Evolutionary conservation across 1,140 invertebrate genomes (phyloP), one percentile per base, ranked within the genome.

Genomic region (Heliconius eleuchia): DNA sequence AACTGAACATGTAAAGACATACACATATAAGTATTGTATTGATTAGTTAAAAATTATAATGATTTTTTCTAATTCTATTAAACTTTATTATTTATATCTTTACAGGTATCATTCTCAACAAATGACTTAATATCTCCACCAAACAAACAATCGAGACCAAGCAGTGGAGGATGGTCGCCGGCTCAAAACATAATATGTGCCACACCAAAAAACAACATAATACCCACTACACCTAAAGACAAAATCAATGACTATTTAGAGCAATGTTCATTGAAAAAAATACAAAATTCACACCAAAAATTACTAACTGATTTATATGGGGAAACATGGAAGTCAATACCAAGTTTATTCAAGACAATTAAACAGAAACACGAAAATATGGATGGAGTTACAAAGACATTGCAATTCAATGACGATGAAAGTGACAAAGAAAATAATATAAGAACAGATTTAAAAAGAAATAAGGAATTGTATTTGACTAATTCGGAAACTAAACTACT

Each of bases 311-410:
- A 93, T 27, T 78, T 94, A 3, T 94, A 94, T 76, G 93, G 93
- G 39, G 89, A 93, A 37, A 81, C 83, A n/a, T 94, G 92, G 92
- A 93, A 92, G 79, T 88, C 88, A 1, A 92, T 94, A 77, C 91
- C 92, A 3, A 86, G 83, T 27, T 82, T 94, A 73, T 90, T 92
- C 13, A 92, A 93, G 83, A 86, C 84, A 0, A 80, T 89, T 78
- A 80, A 84, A 52, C 79, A 86, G 8, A 90, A 89, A 34, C 83
- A 88, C 79, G 82, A 87, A n/a, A 83, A 87, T 55, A 82, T 85
- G 52, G 82, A 88, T 74, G 84, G 81, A 1, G 75, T 92, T 13
- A 82, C 91, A 9, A 94, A 94, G 73, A 92, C 92, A 82, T 78
- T 93, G n/a, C 50, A 89, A 1, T 92, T 89, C 82, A 86, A 94